phyloP scores from a whole-genome alignment of 1,140 invertebrate genomes.

The Papilio helenus region DNA sequence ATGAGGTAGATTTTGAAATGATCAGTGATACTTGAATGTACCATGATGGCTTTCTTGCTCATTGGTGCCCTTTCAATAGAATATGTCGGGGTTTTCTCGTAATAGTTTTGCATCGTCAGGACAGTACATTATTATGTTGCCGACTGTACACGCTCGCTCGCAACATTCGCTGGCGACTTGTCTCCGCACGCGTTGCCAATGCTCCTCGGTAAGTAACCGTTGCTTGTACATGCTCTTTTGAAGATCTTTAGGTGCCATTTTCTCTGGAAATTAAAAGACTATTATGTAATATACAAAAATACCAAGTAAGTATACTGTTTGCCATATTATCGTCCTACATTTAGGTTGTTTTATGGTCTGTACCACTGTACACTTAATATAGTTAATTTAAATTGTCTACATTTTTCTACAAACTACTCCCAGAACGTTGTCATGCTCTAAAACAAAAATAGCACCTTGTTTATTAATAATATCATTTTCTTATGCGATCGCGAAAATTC shows the following conservation, averaged over 20 bases:
- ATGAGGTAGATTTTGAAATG: conserved; percentile 31
- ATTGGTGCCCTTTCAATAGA: conserved; percentile 52
- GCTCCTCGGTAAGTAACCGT: conserved; percentile 47
- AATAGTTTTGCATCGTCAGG: conserved; percentile 63
- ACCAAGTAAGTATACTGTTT: not conserved
- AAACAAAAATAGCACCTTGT: no score
- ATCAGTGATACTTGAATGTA: conserved; percentile 5
- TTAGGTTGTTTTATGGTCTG: no score
- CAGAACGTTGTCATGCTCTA: no score
- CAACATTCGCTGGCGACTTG: conserved; percentile 71
- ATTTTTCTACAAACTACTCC: not conserved
- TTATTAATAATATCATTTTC: not conserved
- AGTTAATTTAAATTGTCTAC: no score
- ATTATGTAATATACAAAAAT: not conserved
- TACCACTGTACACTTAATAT: no score
- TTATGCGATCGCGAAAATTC: not conserved
- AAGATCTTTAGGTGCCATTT: conserved; percentile 59
- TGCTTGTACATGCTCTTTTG: conserved; percentile 48
- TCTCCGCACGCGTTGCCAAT: conserved; percentile 63
- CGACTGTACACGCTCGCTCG: conserved; percentile 63
- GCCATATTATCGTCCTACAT: no score
- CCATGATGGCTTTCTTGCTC: not conserved
- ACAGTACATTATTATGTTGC: conserved; percentile 70
- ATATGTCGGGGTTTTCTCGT: conserved; percentile 65
- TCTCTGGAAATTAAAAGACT: conserved; percentile 57